Conservation (phyloP, 2,888 invertebrate genomes). For the Leptopilina syphax region DNA sequence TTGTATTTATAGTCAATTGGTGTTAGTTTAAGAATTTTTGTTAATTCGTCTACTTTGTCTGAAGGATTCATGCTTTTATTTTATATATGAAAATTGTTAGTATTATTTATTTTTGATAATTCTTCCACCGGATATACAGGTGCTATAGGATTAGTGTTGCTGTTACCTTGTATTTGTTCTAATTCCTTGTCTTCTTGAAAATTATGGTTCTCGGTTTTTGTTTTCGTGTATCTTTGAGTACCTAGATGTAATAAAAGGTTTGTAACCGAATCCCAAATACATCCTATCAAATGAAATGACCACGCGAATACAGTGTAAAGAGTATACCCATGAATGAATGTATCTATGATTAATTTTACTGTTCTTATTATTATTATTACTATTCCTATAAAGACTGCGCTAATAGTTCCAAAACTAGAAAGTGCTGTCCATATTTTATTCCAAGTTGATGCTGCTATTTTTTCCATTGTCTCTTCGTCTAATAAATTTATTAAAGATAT, state of each 20-base stretch:
- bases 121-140: no score
- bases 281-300: neutral
- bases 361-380: neutral
- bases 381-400: neutral
- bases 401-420: neutral
- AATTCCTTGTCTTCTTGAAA: no score
- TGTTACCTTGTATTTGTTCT: no score
- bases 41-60: no score
- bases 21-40: no score
- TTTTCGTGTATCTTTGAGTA: neutral
- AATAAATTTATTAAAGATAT: neutral
- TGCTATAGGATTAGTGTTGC: no score
- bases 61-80: no score
- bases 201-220: neutral
- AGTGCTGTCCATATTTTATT: neutral
- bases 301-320: neutral
- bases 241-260: constrained; percentile 21
- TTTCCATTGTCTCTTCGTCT: neutral
- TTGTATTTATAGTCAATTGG: no score
- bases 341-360: neutral
- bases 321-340: neutral
- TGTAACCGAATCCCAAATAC: neutral
- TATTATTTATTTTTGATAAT: neutral
- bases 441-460: neutral
- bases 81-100: neutral